Evolutionary conservation across 1,140 invertebrate genomes (phyloP).

Genomic region (Phymorhynchus buccinoides): DNA sequence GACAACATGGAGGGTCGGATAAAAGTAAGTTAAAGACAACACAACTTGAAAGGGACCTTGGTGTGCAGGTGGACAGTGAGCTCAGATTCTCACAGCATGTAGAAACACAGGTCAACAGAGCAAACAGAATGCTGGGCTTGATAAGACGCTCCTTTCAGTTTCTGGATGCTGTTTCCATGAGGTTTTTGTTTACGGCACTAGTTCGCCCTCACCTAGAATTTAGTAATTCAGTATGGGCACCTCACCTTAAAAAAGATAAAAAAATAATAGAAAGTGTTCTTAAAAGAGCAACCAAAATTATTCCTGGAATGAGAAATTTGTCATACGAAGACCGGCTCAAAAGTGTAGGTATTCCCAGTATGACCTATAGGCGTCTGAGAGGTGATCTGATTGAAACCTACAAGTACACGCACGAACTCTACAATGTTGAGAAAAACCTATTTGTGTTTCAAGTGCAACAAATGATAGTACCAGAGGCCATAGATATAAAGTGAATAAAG

Average conservation of each 20-base stretch:
- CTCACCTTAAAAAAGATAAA: background rate
- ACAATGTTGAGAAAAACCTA: too few relatives aligned
- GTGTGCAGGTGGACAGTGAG: background rate
- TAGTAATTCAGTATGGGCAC: background rate
- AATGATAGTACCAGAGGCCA: too few relatives aligned
- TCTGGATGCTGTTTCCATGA: background rate
- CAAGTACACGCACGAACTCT: too few relatives aligned
- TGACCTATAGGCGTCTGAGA: background rate
- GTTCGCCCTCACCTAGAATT: background rate
- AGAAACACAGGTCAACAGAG: background rate
- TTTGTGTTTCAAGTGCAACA: too few relatives aligned
- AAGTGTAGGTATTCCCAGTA: background rate
- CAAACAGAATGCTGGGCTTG: background rate
- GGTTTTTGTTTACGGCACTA: background rate
- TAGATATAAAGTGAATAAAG: too few relatives aligned
- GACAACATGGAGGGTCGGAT: background rate
- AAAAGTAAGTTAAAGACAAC: background rate
- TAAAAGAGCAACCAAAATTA: background rate
- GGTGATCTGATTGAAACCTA: background rate
- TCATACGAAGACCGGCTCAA: background rate
- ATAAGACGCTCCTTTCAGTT: background rate
- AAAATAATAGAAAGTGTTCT: background rate
- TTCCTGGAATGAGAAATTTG: background rate
- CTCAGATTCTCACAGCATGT: background rate
- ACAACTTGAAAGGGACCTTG: too few relatives aligned